Evolutionary conservation across 2,113 vertebrate species (phyloP), one percentile per base, ranked within the genome.

Genomic region (Benitochromis conjunctus): DNA sequence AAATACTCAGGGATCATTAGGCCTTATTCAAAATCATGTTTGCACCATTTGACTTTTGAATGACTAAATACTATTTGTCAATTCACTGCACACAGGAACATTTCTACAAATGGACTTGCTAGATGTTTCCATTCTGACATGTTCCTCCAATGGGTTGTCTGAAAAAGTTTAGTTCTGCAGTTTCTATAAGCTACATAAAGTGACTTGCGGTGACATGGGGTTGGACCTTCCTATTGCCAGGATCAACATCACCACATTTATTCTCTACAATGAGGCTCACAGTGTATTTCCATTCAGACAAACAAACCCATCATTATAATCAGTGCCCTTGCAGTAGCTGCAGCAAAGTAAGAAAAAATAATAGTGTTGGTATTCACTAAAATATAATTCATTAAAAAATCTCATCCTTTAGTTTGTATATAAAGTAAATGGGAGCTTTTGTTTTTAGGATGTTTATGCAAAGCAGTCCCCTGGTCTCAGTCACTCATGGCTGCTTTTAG

Each of bases 401-500:
- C 29, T 6, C 57, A 26, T 13, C 9, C 14, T 31, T 34, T 57
- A 19, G 16, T 19, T 60, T 34, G 57, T 4, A 34, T 60, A 34
- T 34, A 34, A 60, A 34, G 57, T 34, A 34, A 60, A 58, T 4
- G 0, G 14, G 0, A 19, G 0, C 29, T 34, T 34, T 60, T 60
- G 58, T 60, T 34, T 62, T 34, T 62, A 19, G 29, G 57, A 14
- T 31, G 57, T 60, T 18, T 60, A 60, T 18, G 31, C 26, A 26
- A 26, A 5, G 14, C 57, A 2, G 57, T 31, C 26, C 26, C 57
- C 26, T 60, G 26, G 57, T 9, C 1, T 60, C 57, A 1, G 57
- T 60, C 1, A 60, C 57, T 0, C 6, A 60, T 11, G 58, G 29
- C 58, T 34, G 29, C 57, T 60, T 60, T 60, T 60, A 58, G 26